phyloP scores from a whole-genome alignment of 2,797 vertebrate species.

The Corythornis leucogaster region DNA sequence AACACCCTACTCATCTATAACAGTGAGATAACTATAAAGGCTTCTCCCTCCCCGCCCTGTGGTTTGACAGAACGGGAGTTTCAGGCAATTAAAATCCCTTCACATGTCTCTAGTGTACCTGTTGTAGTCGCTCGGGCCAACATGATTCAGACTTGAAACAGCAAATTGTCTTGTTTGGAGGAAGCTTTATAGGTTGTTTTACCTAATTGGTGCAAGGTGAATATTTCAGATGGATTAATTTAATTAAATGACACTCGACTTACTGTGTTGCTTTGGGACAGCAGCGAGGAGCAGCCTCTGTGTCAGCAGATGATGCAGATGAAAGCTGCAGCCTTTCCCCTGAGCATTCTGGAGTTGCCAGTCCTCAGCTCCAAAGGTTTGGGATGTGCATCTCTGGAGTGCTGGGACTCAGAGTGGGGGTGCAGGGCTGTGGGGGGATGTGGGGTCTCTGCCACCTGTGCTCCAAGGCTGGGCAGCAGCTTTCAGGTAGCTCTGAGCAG shows the following conservation, averaged over 20 bases:
- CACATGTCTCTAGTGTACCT: neutral
- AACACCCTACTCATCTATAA: neutral
- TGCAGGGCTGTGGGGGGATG: fast-evolving
- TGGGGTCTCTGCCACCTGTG: fast-evolving
- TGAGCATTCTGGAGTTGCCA: neutral
- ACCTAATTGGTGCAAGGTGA: neutral
- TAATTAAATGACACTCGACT: neutral
- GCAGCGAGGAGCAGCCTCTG: neutral
- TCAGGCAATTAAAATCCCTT: slow-evolving; percentile 22
- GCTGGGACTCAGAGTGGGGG: fast-evolving
- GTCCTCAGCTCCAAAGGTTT: fast-evolving
- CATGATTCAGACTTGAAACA: neutral
- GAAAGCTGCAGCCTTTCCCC: neutral
- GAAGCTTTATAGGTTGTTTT: neutral
- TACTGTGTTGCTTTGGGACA: neutral
- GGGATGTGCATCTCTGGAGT: fast-evolving
- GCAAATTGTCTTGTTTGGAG: neutral
- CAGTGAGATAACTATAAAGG: neutral
- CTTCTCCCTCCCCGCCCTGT: neutral
- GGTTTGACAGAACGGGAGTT: neutral
- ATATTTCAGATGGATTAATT: neutral
- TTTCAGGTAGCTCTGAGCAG: neutral
- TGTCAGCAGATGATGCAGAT: neutral
- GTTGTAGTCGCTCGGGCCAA: neutral
- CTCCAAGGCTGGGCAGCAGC: neutral